These are phyloP conservation scores for Urocyon cinereoargenteus DNA, from an alignment of 2,797 vertebrate genomes.

Conservation along the genomic window DNA sequence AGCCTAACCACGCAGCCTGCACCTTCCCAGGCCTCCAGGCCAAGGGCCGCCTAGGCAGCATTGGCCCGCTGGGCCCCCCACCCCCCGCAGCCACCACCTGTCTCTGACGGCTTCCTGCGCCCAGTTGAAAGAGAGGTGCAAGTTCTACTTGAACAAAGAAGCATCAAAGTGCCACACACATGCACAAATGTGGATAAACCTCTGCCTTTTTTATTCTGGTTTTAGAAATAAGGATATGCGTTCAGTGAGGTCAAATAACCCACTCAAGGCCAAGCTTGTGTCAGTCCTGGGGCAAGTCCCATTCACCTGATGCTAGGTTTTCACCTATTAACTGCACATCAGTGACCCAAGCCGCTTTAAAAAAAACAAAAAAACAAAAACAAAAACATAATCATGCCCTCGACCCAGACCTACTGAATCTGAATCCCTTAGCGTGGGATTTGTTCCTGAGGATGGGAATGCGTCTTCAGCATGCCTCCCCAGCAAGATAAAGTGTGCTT, in stretches of 20 bases:
- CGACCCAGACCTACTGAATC: neutral
- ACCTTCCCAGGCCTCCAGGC: neutral
- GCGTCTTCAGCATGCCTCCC: neutral
- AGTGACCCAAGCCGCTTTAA: neutral
- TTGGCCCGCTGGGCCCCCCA: fast-evolving
- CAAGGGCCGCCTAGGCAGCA: fast-evolving
- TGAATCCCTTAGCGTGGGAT: neutral
- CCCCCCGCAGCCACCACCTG: neutral
- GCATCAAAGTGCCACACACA: neutral
- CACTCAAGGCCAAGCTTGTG: neutral
- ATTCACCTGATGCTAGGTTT: neutral
- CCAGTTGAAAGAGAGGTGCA: neutral
- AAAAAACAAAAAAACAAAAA: neutral
- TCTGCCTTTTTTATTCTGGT: constrained; percentile 37
- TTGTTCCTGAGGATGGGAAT: neutral
- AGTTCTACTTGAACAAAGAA: neutral
- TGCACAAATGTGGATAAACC: neutral
- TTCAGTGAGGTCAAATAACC: neutral
- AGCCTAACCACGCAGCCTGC: neutral
- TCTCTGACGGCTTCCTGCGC: neutral
- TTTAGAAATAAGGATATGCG: neutral
- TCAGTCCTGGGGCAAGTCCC: neutral
- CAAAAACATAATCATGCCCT: neutral
- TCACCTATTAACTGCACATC: neutral
- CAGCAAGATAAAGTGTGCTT: neutral